Conservation (phyloP, 2,797 vertebrate genomes). For the Melanotaenia pygmaea region DNA sequence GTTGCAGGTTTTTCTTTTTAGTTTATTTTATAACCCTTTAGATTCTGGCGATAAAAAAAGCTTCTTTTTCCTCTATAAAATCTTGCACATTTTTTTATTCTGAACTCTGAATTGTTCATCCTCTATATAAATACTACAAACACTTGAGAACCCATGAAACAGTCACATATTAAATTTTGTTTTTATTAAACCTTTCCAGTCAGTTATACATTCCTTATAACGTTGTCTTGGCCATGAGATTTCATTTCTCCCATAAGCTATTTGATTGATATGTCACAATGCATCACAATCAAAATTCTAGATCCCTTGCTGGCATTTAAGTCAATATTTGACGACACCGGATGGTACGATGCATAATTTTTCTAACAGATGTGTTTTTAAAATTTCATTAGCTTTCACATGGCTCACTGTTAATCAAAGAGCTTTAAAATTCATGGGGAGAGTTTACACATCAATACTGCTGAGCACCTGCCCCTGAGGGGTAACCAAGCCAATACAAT, state of each 20-base stretch:
- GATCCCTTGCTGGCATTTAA: slow-evolving; percentile 55
- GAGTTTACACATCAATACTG: slow-evolving; percentile 57
- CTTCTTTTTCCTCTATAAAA: background rate
- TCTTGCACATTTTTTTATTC: slow-evolving; percentile 2
- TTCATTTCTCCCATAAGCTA: slow-evolving; percentile 32
- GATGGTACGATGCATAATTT: slow-evolving; percentile 40
- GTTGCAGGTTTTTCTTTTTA: background rate
- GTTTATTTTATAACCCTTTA: background rate
- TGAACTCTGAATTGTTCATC: slow-evolving; percentile 15
- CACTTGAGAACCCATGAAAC: slow-evolving; percentile 14
- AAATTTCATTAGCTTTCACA: slow-evolving; percentile 60
- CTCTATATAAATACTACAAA: slow-evolving; percentile 34
- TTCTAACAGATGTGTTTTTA: slow-evolving; percentile 25
- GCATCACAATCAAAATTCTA: slow-evolving; percentile 52
- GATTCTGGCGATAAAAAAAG: background rate
- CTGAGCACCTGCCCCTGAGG: slow-evolving; percentile 56
- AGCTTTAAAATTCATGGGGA: slow-evolving; percentile 61
- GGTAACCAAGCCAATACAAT: slow-evolving; percentile 50
- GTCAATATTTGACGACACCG: slow-evolving; percentile 67
- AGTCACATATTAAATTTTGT: slow-evolving; percentile 13
- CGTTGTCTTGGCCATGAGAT: slow-evolving; percentile 29
- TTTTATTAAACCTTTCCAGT: slow-evolving; percentile 37
- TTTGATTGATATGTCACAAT: slow-evolving; percentile 52
- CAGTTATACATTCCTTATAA: slow-evolving; percentile 27
- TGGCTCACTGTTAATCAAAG: slow-evolving; percentile 59